Evolutionary conservation across 2,888 invertebrate species (phyloP).

Genomic region (Galerucella calmariensis): DNA sequence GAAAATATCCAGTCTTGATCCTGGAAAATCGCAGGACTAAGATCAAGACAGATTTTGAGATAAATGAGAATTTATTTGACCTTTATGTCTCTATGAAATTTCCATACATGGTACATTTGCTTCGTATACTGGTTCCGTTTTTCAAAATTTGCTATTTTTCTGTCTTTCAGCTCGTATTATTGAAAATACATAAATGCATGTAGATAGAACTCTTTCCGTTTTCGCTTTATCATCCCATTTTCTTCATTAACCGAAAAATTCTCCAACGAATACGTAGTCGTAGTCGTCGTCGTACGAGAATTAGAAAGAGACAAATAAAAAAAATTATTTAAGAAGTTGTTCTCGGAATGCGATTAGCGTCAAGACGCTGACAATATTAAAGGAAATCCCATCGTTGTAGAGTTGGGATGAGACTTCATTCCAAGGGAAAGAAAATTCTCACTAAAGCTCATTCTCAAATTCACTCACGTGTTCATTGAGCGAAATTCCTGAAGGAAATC

Average conservation of each 20-base stretch:
- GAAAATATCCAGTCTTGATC: too few relatives aligned
- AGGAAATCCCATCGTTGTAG: slow-evolving; percentile 31
- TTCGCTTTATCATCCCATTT: neutral
- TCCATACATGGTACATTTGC: neutral
- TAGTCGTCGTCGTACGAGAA: neutral
- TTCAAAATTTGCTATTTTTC: too few relatives aligned
- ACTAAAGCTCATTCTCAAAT: slow-evolving; percentile 57
- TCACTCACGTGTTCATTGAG: slow-evolving; percentile 54
- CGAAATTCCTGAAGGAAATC: slow-evolving; percentile 50
- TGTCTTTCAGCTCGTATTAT: too few relatives aligned
- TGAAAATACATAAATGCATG: too few relatives aligned
- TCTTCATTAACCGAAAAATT: neutral
- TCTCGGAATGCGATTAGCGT: slow-evolving; percentile 27
- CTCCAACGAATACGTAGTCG: neutral
- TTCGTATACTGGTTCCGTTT: too few relatives aligned
- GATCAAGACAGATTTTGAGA: too few relatives aligned
- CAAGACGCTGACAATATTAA: slow-evolving; percentile 29
- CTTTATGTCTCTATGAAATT: too few relatives aligned
- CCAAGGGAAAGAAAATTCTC: slow-evolving; percentile 52
- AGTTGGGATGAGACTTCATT: slow-evolving; percentile 15
- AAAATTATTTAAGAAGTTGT: slow-evolving; percentile 14
- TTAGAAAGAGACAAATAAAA: neutral
- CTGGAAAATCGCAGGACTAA: too few relatives aligned
- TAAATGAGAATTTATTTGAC: too few relatives aligned
- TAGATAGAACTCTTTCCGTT: neutral